Evolutionary conservation across 1,140 invertebrate genomes (phyloP).

Genomic region (Pygmarrhopalites habei): DNA sequence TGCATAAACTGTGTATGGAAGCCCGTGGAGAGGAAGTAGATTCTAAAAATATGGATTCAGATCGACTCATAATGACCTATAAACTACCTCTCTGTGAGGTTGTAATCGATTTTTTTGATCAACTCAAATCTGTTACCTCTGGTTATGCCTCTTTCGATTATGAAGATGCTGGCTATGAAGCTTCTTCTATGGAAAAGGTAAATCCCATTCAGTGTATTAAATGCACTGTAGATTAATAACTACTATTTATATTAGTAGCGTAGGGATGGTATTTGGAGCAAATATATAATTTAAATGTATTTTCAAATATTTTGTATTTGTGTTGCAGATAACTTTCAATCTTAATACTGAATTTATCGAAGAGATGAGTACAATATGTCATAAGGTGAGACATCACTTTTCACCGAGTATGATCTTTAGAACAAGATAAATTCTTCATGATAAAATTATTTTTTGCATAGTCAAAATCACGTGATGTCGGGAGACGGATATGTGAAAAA

Average conservation of each 20-base stretch:
- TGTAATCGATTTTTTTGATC: conserved; percentile 89
- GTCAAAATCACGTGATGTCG: conserved; percentile 58
- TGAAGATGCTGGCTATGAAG: conserved; percentile 77
- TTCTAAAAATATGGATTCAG: conserved; percentile 70
- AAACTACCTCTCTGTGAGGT: conserved; percentile 86
- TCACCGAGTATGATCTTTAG: neutral
- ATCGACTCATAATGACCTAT: conserved; percentile 71
- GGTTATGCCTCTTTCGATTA: conserved; percentile 98
- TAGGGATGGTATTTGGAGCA: conserved; percentile 27
- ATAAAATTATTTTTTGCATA: neutral
- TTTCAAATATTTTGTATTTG: neutral
- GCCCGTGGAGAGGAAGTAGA: conserved; percentile 68
- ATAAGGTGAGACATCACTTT: neutral
- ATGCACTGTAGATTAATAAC: no score
- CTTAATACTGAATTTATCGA: no score
- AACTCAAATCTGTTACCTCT: conserved; percentile 77
- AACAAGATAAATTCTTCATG: neutral
- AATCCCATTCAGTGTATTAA: neutral
- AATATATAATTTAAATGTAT: neutral
- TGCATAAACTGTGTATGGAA: conserved; percentile 67
- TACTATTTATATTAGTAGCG: no score
- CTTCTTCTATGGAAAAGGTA: conserved; percentile 65
- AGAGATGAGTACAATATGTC: no score
- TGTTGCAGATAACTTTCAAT: neutral
- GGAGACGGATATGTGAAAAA: conserved; percentile 62